A percentile compares a stretch with the other conserved stretches of the same genome.
These are phyloP conservation scores for Panagrolaimus sp. DNA, from an alignment of 1,140 invertebrate genomes.

Conservation along the genomic window DNA sequence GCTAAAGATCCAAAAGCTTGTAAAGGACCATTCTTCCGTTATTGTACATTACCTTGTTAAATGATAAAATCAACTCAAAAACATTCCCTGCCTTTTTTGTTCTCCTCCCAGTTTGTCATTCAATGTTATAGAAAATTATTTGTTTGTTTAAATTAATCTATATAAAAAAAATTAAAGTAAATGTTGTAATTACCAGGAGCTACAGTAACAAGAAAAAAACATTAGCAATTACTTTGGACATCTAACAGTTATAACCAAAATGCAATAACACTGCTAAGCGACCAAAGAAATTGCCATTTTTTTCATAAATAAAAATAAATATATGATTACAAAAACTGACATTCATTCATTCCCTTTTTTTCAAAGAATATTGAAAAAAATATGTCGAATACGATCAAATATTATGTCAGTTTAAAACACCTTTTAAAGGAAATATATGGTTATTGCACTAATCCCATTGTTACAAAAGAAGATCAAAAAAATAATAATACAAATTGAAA, in stretches of 20 bases:
- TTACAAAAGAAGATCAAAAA: too few relatives aligned
- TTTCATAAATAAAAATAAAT: neutral
- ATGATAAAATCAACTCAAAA: constrained; percentile 10
- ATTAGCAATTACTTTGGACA: neutral
- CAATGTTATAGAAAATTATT: neutral
- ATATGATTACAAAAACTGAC: too few relatives aligned
- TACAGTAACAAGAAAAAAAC: neutral
- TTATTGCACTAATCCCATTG: too few relatives aligned
- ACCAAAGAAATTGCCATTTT: constrained; percentile 9
- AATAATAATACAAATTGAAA: too few relatives aligned
- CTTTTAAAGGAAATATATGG: too few relatives aligned
- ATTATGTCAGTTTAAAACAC: too few relatives aligned
- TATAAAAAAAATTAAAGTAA: neutral
- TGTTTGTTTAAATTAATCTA: neutral
- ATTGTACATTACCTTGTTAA: constrained; percentile 39
- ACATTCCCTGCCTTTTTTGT: neutral
- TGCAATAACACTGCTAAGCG: constrained; percentile 8
- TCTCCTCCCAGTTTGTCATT: neutral
- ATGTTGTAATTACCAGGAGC: too few relatives aligned
- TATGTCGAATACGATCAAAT: too few relatives aligned
- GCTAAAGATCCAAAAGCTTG: constrained; percentile 51
- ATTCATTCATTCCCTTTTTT: too few relatives aligned
- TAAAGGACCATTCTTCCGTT: constrained; percentile 56
- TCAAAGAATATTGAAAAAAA: too few relatives aligned
- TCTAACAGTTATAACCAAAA: constrained; percentile 7